Evolutionary conservation across 2,797 vertebrate genomes (phyloP), one percentile per base, ranked within the genome.

Genomic region (Leptodactylus fallax): DNA sequence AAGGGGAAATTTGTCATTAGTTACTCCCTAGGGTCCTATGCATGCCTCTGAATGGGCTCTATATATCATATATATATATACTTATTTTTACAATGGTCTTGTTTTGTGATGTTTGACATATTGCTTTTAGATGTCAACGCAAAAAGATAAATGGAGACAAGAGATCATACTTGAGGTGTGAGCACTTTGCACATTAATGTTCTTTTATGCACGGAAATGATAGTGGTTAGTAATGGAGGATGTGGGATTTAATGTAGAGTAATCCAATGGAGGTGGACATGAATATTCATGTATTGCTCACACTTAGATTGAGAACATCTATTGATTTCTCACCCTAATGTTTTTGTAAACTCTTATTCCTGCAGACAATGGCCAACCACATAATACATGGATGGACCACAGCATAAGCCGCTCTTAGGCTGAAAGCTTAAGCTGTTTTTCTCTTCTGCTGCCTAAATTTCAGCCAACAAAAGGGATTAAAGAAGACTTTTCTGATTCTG

Each of bases 161-260:
- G 10, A 45, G 45, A 74, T 9, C 9, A 53, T n/a, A 12, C 6
- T 53, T 6, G 12, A 23, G 49, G 72, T 53, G 72, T 77, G 21
- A 77, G 49, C n/a, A 51, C 21, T 77, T 49, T 23, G 11, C 72
- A 77, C 21, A 3, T 77, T 23, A 53, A 13, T 3, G 4, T 53
- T 0, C 45, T 49, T 72, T 72, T n/a, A 74, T 10, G 12, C 21
- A 12, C 6, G 45, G 72, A 77, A 56, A 36, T 56, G 16, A 9
- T 23, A 79, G 78, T 79, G 55, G 55, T 79, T 77, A 60, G 11
- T 60, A 79, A 79, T 56, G 17, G 55, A 79, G 78, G 78, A 60
- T 79, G 78, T 79, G 78, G 78, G 23, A 58, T 79, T 19, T 10
- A 58, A 21, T 58, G 25, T 45, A 5, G 51, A 79, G n/a, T 25